A percentile compares a stretch with the other conserved stretches of the same genome.
Evolutionary conservation across 1,140 invertebrate species (phyloP).

Genomic region (Colletes latitarsis): DNA sequence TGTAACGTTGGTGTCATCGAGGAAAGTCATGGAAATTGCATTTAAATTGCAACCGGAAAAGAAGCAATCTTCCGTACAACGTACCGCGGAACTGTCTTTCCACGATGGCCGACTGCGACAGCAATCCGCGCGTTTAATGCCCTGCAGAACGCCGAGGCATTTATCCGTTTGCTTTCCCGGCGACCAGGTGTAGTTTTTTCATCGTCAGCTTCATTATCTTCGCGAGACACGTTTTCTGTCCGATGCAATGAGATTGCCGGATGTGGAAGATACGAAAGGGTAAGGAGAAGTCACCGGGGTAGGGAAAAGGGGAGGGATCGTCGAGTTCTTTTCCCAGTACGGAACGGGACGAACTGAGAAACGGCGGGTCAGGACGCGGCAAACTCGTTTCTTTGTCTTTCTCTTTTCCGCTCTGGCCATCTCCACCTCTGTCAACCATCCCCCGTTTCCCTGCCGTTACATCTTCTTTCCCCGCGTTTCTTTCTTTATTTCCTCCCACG

Average conservation of each 20-base stretch:
- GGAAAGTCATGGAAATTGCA: not conserved
- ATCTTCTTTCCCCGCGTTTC: conserved; percentile 43
- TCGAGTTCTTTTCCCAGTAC: conserved; percentile 51
- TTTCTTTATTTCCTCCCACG: conserved; percentile 57
- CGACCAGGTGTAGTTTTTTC: conserved; percentile 56
- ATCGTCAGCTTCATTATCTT: conserved; percentile 65
- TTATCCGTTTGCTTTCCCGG: conserved; percentile 48
- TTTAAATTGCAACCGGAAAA: conserved; percentile 1
- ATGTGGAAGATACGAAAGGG: conserved; percentile 33
- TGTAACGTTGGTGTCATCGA: too few relatives aligned
- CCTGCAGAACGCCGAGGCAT: conserved; percentile 17
- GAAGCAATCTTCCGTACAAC: not conserved
- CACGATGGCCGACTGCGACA: not conserved
- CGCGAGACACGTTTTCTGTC: conserved; percentile 58
- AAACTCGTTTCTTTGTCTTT: conserved; percentile 40
- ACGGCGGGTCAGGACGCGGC: conserved; percentile 26
- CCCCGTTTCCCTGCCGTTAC: conserved; percentile 18
- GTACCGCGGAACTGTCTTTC: not conserved
- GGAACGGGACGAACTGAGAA: conserved; percentile 34
- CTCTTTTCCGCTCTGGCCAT: conserved; percentile 1
- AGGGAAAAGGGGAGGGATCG: not conserved
- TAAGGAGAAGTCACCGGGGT: conserved; percentile 13
- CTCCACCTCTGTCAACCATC: conserved; percentile 7
- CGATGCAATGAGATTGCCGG: conserved; percentile 63
- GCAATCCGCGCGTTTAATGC: conserved; percentile 15